Base-by-base conservation (phyloP, 2,797 vertebrate species). In the Trematocara caparti region DNA sequence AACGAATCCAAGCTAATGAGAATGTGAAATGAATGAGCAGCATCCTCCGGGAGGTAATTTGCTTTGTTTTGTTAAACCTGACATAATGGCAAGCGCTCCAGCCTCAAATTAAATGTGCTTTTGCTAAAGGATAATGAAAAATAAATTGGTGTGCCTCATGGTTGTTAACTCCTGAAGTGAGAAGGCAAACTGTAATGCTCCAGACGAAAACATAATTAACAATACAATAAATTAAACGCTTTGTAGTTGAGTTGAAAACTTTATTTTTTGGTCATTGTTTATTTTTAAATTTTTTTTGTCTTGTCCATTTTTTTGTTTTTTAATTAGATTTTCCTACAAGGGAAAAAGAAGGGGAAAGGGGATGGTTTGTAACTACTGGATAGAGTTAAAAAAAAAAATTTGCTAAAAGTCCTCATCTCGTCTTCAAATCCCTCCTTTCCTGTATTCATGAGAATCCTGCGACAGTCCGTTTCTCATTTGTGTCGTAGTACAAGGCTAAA, bases 201-300 rank as follows among this genome's bases (percentile, higher is more conserved):
- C 11, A 45, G 47, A 66, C n/a, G 1, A 59, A 72, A 53, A 15
- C 48, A 57, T 32, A 59, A 76, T 66, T 73, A 80, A 82, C 45
- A 4, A 72, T 49, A 7, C 7, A 92, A 90, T 85, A 81, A 92
- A 94, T 76, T 47, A 72, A 76, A 76, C 9, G 38, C 48, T 71
- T 80, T 89, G 88, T 88, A 90, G 92, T 95, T 92, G 89, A 94
- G 94, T 94, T 95, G 93, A 94, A 95, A 95, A 94, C 94, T 95
- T 95, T 95, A 94, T 95, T 95, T 95, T 94, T 95, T 94, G 89
- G 91, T 92, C 88, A 87, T 94, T 93, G 84, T 92, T 88, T 75
- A 89, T 94, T 94, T 93, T 47, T 36, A 4, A 66, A 87, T 93
- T 95, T 95, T 94, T 94, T 95, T 95, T 93, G 88, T 92, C 85